These are phyloP conservation scores for Nysson spinosus DNA, from an alignment of 2,888 invertebrate species.

Conservation along the genomic window DNA sequence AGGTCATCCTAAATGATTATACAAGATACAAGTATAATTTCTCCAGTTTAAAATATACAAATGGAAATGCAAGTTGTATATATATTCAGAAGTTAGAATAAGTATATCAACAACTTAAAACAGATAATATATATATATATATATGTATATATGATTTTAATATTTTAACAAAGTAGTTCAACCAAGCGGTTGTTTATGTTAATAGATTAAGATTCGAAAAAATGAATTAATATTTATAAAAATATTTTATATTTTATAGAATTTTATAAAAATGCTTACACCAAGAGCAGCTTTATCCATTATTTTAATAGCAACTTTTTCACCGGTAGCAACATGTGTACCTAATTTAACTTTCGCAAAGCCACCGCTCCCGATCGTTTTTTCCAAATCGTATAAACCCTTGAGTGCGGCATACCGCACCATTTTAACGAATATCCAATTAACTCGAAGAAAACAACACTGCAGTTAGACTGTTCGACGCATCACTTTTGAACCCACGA, in stretches of 20 bases:
- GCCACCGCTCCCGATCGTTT: constrained; percentile 87
- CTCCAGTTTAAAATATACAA: too few species aligned
- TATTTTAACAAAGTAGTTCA: too few species aligned
- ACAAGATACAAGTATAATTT: too few species aligned
- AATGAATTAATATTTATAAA: too few species aligned
- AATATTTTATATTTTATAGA: constrained; percentile 5
- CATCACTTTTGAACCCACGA: constrained; percentile 50
- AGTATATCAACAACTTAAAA: too few species aligned
- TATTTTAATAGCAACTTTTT: constrained; percentile 90
- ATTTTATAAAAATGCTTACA: constrained; percentile 76
- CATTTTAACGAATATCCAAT: constrained; percentile 72
- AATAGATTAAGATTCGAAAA: too few species aligned
- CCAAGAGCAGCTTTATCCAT: constrained; percentile 87
- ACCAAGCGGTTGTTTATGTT: too few species aligned
- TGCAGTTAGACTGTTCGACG: constrained; percentile 19
- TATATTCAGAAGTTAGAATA: too few species aligned
- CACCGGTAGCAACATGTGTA: constrained; percentile 87
- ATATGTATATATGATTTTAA: too few species aligned
- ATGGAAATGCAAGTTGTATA: too few species aligned
- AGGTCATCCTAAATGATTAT: constrained; percentile 83
- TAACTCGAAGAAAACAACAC: constrained; percentile 2
- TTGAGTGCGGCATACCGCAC: constrained; percentile 79
- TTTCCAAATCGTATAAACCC: constrained; percentile 83
- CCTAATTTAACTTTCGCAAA: constrained; percentile 90
- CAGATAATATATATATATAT: too few species aligned